Conservation (phyloP, 23 tunicate species). For the Botrylloides violaceus region DNA sequence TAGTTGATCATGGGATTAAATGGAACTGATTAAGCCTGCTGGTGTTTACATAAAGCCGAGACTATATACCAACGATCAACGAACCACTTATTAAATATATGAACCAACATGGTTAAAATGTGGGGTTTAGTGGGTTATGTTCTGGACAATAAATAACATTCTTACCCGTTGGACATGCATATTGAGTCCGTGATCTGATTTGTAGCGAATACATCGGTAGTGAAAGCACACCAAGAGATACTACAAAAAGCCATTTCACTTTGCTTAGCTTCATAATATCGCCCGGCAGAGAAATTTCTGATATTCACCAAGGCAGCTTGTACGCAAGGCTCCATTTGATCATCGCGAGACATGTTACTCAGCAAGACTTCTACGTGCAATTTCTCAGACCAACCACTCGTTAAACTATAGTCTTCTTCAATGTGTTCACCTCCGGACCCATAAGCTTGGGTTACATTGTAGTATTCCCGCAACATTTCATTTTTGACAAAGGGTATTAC, state of each 20-base stretch:
- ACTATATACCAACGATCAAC: too few species aligned
- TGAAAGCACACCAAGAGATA: slow-evolving; percentile 20
- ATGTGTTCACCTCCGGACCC: not conserved
- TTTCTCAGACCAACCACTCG: not conserved
- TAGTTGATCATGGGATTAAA: too few species aligned
- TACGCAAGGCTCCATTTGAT: slow-evolving; percentile 12
- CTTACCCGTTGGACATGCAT: slow-evolving; percentile 16
- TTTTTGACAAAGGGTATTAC: not conserved
- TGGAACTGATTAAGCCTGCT: too few species aligned
- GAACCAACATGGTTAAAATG: too few species aligned
- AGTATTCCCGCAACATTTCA: not conserved
- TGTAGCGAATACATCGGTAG: not conserved
- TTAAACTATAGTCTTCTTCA: not conserved
- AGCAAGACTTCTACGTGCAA: not conserved
- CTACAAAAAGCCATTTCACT: slow-evolving; percentile 17
- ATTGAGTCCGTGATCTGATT: not conserved
- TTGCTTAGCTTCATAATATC: slow-evolving; percentile 9
- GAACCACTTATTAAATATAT: too few species aligned
- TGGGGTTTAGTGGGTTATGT: too few species aligned
- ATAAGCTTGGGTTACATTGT: not conserved
- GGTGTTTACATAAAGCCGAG: too few species aligned
- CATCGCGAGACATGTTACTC: not conserved
- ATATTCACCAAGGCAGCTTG: slow-evolving; percentile 15
- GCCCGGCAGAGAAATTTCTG: slow-evolving; percentile 7
- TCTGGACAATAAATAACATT: not conserved